A percentile compares a stretch with the other conserved stretches of the same genome.
These are phyloP conservation scores for Micrastur ruficollis DNA, from an alignment of 2,797 vertebrate species.

Conservation along the genomic window DNA sequence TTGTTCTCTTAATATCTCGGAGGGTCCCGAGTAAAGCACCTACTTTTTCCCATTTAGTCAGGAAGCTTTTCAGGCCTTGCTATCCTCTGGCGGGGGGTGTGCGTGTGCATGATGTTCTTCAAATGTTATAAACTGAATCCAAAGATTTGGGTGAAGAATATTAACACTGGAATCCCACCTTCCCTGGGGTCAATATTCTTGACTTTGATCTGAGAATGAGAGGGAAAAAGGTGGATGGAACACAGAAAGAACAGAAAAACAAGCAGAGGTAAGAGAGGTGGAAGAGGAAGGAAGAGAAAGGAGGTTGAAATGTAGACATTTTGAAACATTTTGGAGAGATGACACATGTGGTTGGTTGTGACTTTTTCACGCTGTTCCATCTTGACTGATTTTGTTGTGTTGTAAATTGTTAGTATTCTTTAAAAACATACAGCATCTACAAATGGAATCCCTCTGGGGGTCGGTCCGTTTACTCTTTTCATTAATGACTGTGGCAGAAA, in stretches of 20 bases:
- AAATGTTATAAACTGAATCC: not conserved
- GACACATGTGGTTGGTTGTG: fast-evolving
- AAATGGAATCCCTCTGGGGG: not conserved
- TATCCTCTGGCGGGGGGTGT: not conserved
- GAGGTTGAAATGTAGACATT: not conserved
- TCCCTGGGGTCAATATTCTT: not conserved
- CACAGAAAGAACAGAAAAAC: not conserved
- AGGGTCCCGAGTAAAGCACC: not conserved
- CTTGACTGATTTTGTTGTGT: not conserved
- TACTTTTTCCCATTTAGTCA: not conserved
- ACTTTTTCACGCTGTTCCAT: not conserved
- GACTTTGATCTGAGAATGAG: not conserved
- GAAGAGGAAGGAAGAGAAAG: not conserved
- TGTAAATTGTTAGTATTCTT: not conserved
- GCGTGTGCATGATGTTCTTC: not conserved
- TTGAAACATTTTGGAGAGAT: not conserved
- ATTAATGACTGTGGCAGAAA: not conserved
- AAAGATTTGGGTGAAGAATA: not conserved
- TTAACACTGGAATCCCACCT: not conserved
- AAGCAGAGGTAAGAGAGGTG: not conserved
- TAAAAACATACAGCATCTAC: not conserved
- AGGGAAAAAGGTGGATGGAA: not conserved
- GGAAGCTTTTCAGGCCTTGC: not conserved
- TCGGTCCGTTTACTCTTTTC: not conserved
- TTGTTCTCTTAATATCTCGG: not conserved